Base-by-base conservation (phyloP, 2,888 invertebrate genomes). In the Macrosiphum euphorbiae region DNA sequence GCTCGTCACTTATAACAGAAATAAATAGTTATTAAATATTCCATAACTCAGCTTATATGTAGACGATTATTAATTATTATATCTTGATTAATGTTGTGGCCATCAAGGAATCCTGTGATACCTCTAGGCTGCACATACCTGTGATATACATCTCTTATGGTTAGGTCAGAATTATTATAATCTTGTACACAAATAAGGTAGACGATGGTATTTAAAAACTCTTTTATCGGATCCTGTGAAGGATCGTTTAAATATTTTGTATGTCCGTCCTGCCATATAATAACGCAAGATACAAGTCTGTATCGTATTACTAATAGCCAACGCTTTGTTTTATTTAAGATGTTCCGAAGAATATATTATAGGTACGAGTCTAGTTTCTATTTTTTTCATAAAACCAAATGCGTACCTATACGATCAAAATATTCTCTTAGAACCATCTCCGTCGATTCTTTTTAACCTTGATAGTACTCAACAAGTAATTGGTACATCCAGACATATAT, bases 11-110 rank as follows among this genome's bases (percentile, higher is more conserved):
- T n/a, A 20, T 50, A 50, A 35, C 24, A 52, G 24, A 52, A n/a
- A 47, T 50, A 88, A 88, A 13, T 55, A 55, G 7, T 13, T 78
- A 20, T 78, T 78, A 78, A 78, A 78, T 88, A 88, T 35, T 50
- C 47, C 87, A n/a, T 85, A 85, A 44, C 10, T 13, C 44, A 47
- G 8, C n/a, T 87, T 87, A 50, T 50, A 7, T 7, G 47, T 87
- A 47, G n/a, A 52, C 35, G 52, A 35, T 88, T n/a, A 88, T 87
- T 88, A 88, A 88, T 88, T 88, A 52, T 52, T 88, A 88, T 52
- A 52, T 52, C n/a, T 88, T 88, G 50, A 88, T 88, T 88, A n/a
- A 52, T 88, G 50, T 88, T 52, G 50, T 52, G 52, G 87, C 87
- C 50, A 50, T 52, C 20, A 52, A 88, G n/a, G 52, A 88, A 88